phyloP scores from a whole-genome alignment of 2,113 vertebrate species.

The Xiphophorus hellerii region DNA sequence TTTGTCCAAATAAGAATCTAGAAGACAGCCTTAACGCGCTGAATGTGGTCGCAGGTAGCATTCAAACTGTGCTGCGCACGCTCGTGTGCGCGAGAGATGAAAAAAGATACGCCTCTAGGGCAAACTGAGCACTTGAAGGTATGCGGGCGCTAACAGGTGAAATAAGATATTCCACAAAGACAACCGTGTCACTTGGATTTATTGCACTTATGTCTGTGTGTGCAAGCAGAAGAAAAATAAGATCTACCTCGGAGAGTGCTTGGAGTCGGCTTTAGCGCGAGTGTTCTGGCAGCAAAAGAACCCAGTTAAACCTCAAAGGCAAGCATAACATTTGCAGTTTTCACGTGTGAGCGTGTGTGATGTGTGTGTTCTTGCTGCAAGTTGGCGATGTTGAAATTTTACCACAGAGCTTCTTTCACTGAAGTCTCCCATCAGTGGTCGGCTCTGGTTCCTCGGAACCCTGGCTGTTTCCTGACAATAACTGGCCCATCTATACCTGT shows the following conservation, averaged over 20 bases:
- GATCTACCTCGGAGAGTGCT: constrained; percentile 43
- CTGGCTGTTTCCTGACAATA: constrained; percentile 46
- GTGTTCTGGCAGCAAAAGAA: constrained; percentile 23
- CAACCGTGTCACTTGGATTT: constrained; percentile 50
- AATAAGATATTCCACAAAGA: constrained; percentile 61
- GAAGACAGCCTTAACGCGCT: constrained; percentile 16
- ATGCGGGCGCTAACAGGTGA: constrained; percentile 47
- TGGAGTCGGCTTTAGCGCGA: constrained; percentile 30
- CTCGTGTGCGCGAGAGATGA: constrained; percentile 15
- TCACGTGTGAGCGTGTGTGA: constrained; percentile 7
- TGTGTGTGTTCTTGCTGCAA: constrained; percentile 23
- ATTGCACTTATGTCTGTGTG: constrained; percentile 19
- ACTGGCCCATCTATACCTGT: constrained; percentile 39
- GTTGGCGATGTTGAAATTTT: constrained; percentile 49
- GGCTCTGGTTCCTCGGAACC: constrained; percentile 42
- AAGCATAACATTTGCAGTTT: constrained; percentile 23
- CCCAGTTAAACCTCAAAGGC: constrained; percentile 48
- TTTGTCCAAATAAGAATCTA: constrained; percentile 26
- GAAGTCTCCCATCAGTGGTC: constrained; percentile 46
- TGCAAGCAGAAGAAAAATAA: constrained; percentile 31
- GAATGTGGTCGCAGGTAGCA: constrained; percentile 32
- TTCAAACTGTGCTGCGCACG: constrained; percentile 24
- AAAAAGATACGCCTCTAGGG: constrained; percentile 54
- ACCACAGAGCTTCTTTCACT: constrained; percentile 29
- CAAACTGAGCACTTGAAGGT: constrained; percentile 36